Evolutionary conservation across 2,888 invertebrate species (phyloP).

Genomic region (Philereme vetulata): DNA sequence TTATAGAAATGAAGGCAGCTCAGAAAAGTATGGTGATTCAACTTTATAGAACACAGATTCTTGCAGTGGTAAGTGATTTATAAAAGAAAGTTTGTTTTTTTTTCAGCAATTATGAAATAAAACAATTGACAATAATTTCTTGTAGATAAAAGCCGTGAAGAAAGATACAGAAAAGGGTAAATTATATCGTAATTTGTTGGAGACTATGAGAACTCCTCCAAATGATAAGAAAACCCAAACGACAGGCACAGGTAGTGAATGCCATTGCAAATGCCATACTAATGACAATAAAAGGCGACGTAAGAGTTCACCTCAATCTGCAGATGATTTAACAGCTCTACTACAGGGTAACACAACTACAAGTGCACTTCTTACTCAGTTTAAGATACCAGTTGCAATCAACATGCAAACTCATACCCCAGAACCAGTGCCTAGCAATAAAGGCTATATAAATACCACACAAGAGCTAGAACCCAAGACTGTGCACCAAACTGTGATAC

Average conservation of each 20-base stretch:
- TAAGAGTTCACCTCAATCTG: conserved; percentile 31
- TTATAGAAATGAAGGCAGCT: conserved; percentile 71
- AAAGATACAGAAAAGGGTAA: conserved; percentile 65
- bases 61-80: conserved; percentile 55
- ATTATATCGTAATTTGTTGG: conserved; percentile 63
- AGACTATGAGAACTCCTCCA: conserved; percentile 49
- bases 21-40: conserved; percentile 74
- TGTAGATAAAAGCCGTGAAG: conserved; percentile 69
- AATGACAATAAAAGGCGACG: conserved; percentile 56
- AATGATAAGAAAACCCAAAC: conserved; percentile 39
- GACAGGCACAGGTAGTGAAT: conserved; percentile 45
- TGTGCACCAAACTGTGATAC: conserved; percentile 34
- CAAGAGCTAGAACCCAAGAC: conserved; percentile 26
- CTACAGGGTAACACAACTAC: conserved; percentile 22
- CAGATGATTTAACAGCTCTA: conserved; percentile 26
- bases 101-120: neutral
- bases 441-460: conserved; percentile 12
- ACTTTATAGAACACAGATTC: conserved; percentile 69
- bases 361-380: conserved; percentile 28
- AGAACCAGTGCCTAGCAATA: conserved; percentile 19
- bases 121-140: conserved; percentile 16
- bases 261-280: conserved; percentile 61
- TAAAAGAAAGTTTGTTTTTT: neutral
- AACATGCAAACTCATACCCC: conserved; percentile 43
- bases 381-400: conserved; percentile 43